A percentile compares a stretch with the other conserved stretches of the same genome.
phyloP scores from a whole-genome alignment of 2,888 invertebrate species.

The Mesorhabditis sp. region DNA sequence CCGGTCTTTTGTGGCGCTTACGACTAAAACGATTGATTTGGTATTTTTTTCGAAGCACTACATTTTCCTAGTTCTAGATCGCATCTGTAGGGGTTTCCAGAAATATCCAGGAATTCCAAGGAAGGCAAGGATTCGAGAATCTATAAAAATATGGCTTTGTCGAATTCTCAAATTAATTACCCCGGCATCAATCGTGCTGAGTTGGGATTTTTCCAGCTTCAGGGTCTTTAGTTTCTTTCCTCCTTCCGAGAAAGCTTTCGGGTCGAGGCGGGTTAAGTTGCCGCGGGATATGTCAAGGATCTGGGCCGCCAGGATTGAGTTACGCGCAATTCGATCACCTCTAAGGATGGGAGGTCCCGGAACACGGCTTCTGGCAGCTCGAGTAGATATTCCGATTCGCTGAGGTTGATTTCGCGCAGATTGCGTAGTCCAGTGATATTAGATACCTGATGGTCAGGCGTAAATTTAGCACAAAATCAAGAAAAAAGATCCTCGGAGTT shows the following conservation, averaged over 20 bases:
- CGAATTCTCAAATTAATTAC: conserved; percentile 69
- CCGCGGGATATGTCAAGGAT: conserved; percentile 43
- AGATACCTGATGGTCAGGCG: background rate
- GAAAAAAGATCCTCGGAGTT: background rate
- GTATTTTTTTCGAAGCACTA: conserved; percentile 17
- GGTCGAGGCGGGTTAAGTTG: conserved; percentile 36
- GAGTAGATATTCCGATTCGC: background rate
- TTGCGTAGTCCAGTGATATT: background rate
- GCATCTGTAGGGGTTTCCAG: conserved; percentile 59
- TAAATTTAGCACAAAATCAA: background rate
- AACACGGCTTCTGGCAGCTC: conserved; percentile 19
- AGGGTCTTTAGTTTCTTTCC: conserved; percentile 68
- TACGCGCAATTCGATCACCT: conserved; percentile 12
- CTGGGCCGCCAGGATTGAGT: conserved; percentile 16
- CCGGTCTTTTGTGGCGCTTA: conserved; percentile 33
- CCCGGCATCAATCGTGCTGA: conserved; percentile 66
- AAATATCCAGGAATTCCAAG: conserved; percentile 56
- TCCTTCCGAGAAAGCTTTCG: conserved; percentile 30
- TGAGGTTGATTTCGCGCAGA: conserved; percentile 3
- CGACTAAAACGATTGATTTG: conserved; percentile 27
- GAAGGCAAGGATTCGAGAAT: conserved; percentile 47
- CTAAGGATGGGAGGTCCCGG: conserved; percentile 29
- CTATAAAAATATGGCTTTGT: conserved; percentile 63
- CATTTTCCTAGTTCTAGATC: conserved; percentile 33
- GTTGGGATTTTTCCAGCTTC: conserved; percentile 79